Base-by-base conservation (phyloP, 2,797 vertebrate species). In the Artibeus lituratus region DNA sequence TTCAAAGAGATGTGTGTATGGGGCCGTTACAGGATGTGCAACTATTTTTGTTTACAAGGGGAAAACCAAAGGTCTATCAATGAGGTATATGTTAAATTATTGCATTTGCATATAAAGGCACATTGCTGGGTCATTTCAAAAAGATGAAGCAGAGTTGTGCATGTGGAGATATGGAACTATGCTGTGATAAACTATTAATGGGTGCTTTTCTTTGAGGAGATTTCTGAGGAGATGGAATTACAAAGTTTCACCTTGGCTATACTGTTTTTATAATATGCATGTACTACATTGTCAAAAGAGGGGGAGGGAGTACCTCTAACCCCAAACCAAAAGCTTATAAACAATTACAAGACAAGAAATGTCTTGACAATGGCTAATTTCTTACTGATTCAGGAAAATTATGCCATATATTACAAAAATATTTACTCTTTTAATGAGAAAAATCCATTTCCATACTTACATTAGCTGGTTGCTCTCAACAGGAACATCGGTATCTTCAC, bases 391-490 rank as follows among this genome's bases (percentile, higher is more conserved):
- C 39, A 96, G 29, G 67, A 87, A 97, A 94, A 96, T 37, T 70
- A 94, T 65, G 39, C 35, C 47, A 59, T 95, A 94, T 89, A 90
- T 94, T 73, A 95, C 5, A 95, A 90, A 92, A 95, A 76, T 29
- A 32, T 94, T 89, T 24, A 90, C 8, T 37, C 9, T 44, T 49
- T 21, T 76, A n/a, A 7, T 21, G 15, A 94, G 35, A 1, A 74
- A 72, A 74, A 26, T 0, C n/a, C 49, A 89, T 92, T 91, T 84
- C 69, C 59, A 76, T 65, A 91, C 86, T 97, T 94, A 98, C 97
- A 32, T 98, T 98, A 99, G 99, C 99, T 99, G 99, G 98, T 97
- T 98, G 98, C 95, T 98, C 91, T 97, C 96, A 98, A 98, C 98
- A 97, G 98, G 97, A 83, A 67, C 95, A 92, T 87, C 97, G 98